Evolutionary conservation across 2,888 invertebrate genomes (phyloP).

Genomic region (Craniophora ligustri): DNA sequence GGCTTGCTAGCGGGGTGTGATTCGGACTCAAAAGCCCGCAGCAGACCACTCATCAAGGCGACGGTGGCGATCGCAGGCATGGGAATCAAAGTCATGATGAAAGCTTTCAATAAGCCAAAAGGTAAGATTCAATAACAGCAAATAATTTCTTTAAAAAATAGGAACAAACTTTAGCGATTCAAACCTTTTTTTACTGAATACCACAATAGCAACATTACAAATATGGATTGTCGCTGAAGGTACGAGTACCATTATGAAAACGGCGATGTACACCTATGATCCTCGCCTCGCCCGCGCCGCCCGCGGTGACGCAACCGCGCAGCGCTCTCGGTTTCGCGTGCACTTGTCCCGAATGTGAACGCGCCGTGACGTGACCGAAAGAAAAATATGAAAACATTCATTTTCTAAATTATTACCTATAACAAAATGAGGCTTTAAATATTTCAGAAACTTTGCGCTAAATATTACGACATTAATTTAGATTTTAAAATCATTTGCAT

Average conservation of each 20-base stretch:
- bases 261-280: slow-evolving; percentile 74
- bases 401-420: slow-evolving; percentile 73
- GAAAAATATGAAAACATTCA: slow-evolving; percentile 82
- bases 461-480: slow-evolving; percentile 28
- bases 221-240: slow-evolving; percentile 53
- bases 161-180: no score
- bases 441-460: slow-evolving; percentile 21
- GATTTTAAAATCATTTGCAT: no score
- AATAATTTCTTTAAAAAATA: background rate
- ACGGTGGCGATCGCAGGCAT: slow-evolving; percentile 90
- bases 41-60: slow-evolving; percentile 73
- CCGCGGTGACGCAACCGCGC: slow-evolving; percentile 70
- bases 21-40: slow-evolving; percentile 69
- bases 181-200: no score
- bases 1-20: slow-evolving; percentile 61
- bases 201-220: slow-evolving; percentile 45
- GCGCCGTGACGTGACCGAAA: slow-evolving; percentile 84
- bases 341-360: slow-evolving; percentile 86
- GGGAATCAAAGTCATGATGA: slow-evolving; percentile 96
- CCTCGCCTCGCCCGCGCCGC: slow-evolving; percentile 60
- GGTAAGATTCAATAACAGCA: slow-evolving; percentile 83
- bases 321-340: slow-evolving; percentile 86
- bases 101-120: slow-evolving; percentile 95
- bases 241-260: slow-evolving; percentile 64
- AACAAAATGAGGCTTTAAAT: slow-evolving; percentile 56